Evolutionary conservation across 2,888 invertebrate species (phyloP), one percentile per base, ranked within the genome.

Genomic region (Loripinus fragilis): DNA sequence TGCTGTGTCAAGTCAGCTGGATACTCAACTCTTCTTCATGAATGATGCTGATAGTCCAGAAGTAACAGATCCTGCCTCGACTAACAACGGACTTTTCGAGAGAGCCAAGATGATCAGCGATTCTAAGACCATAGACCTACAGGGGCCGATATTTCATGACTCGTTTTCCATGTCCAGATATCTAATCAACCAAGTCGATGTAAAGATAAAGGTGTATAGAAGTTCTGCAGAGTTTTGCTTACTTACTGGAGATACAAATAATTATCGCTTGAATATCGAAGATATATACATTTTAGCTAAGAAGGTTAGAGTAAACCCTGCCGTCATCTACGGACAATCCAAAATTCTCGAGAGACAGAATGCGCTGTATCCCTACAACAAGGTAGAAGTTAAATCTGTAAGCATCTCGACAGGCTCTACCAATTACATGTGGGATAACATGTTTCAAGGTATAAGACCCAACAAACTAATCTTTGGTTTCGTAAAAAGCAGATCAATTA

Each of bases 181-280:
- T 20, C 23, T 85, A 17, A 42, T 83, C 28, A 85, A 85, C 69
- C 77, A 79, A 33, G 81, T 83, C 1, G 73, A 80, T 38, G 77
- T 85, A 23, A 79, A 77, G 55, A 45, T 85, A 0, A 78, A 78
- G 52, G 7, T 85, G 28, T 82, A 80, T 55, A 76, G 81, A 72
- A 76, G 67, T 45, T 52, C 78, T 33, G 23, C 69, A 0, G 55
- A 42, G 7, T 85, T 83, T 69, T 78, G 73, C 60, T 55, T 83
- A 50, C 42, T 78, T 33, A 55, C 80, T 0, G 73, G 38, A 1
- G 70, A 76, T 35, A 35, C 33, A 20, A 68, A 38, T 10, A n/a
- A 28, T 28, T 55, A 55, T 55, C 55, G 55, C 55, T 25, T 55
- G 55, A 55, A 81, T 78, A 20, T 48, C 67, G 28, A 77, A 77